Evolutionary conservation across 1,140 invertebrate genomes (phyloP).

Genomic region (Penaeus vannamei): DNA sequence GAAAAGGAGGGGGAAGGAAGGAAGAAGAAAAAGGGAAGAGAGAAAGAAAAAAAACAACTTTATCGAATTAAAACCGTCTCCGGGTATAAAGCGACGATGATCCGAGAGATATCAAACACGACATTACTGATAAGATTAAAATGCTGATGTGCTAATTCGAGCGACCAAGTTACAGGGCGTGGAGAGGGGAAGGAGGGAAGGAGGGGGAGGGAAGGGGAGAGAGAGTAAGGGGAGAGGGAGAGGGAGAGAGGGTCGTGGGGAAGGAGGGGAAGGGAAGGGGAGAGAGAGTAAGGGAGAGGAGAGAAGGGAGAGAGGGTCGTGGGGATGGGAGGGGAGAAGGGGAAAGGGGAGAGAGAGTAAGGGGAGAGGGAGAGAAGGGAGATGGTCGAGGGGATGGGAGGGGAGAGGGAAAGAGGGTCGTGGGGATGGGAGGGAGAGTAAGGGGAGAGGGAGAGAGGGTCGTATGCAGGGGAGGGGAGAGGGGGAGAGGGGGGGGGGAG

Average conservation of each 20-base stretch:
- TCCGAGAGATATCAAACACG: conserved; percentile 4
- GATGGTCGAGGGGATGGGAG: too few species aligned
- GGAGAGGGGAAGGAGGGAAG: background rate
- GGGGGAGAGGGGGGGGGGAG: too few species aligned
- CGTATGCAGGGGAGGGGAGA: background rate
- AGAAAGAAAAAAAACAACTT: background rate
- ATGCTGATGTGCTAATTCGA: conserved; percentile 24
- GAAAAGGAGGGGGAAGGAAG: too few species aligned
- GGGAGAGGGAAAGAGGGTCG: background rate
- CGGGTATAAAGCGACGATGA: background rate
- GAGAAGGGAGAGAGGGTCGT: background rate
- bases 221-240: too few species aligned
- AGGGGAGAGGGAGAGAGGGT: background rate
- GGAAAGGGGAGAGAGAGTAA: too few species aligned
- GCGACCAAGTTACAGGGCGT: background rate
- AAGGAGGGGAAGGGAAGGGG: background rate
- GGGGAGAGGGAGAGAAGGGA: too few species aligned
- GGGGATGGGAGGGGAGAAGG: background rate
- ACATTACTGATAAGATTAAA: conserved; percentile 24
- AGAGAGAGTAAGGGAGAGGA: too few species aligned
- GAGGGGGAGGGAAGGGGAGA: background rate
- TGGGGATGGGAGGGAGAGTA: background rate
- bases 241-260: background rate
- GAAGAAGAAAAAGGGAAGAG: too few species aligned
- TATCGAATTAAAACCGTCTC: conserved; percentile 19